Base-by-base conservation (phyloP, 1,140 invertebrate species). In the Aphaenogaster floridana region DNA sequence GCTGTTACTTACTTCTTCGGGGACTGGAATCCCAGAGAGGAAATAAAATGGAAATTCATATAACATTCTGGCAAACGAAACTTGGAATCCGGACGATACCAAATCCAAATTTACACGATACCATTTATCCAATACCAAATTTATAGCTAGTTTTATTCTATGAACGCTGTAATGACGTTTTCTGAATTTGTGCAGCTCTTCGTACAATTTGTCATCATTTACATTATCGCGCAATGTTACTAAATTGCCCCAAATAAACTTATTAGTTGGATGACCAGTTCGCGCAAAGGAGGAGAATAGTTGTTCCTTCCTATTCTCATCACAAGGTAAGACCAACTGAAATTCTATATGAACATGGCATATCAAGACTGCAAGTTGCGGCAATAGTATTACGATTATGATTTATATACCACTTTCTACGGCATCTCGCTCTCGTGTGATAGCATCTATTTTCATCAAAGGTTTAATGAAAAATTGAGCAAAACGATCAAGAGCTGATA, bases 381-480 rank as follows among this genome's bases (percentile, higher is more conserved):
- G 17, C 8, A 57, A 5, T 3, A 1, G 8, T 50, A 11, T 21
- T 28, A 52, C 17, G n/a, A 61, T 63, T 63, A 42, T 76, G 8
- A 71, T 28, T 61, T 72, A 90, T 89, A 90, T 93, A 98, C 97
- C 98, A 15, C 98, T 99, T 94, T 99, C 98, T 5, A 99, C 98
- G 0, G 98, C 97, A 94, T 98, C 98, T n/a, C 98, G 96, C 96
- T 99, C 99, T 42, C 98, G 96, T 64, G 97, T 97, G 96, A 99
- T 99, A 0, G 98, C 97, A 87, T 98, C 97, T 92, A 97, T 96
- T 92, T 97, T 97, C 97, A 99, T 98, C 50, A 99, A 95, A 3
- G 99, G 99, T 59, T 96, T 96, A 28, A 98, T 97, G 94, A 99
- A 99, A 95, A 99, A 98, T 93, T 99, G 98, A 61, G 98, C 97